phyloP scores from a whole-genome alignment of 2,113 vertebrate species.

The Lasiurus cinereus region DNA sequence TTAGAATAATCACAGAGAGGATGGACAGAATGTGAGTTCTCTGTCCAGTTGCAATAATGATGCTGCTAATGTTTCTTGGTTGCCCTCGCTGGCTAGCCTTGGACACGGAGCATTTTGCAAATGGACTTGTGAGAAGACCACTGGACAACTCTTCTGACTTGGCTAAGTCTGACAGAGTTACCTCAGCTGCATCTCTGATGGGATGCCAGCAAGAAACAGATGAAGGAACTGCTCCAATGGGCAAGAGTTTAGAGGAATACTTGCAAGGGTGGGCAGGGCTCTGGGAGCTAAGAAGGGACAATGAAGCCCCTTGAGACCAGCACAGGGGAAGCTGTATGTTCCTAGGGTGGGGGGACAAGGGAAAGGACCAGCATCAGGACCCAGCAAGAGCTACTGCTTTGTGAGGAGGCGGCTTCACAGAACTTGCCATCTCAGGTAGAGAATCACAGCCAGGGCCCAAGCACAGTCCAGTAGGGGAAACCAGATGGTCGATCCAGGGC shows the following conservation, averaged over 20 bases:
- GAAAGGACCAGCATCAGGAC: not conserved
- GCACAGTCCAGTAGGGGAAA: not conserved
- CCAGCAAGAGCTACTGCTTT: not conserved
- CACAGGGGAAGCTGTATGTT: not conserved
- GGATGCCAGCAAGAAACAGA: not conserved
- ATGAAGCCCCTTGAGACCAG: not conserved
- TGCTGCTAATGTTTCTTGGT: not conserved
- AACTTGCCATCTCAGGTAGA: not conserved
- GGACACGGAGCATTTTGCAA: not conserved
- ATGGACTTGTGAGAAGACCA: not conserved
- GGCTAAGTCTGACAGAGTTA: not conserved
- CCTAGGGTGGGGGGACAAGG: not conserved
- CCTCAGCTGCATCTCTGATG: slow-evolving; percentile 80
- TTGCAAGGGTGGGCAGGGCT: not conserved
- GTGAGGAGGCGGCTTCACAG: not conserved
- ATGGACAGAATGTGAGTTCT: not conserved
- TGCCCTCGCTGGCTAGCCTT: not conserved
- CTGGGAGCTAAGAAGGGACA: not conserved
- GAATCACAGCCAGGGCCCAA: not conserved
- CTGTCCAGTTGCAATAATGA: not conserved
- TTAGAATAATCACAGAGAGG: not conserved
- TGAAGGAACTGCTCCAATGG: not conserved
- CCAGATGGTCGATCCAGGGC: not conserved
- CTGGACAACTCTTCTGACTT: not conserved
- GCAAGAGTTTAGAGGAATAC: not conserved